These are phyloP conservation scores for Peribatodes rhomboidaria DNA, from an alignment of 2,888 invertebrate genomes.

Conservation along the genomic window DNA sequence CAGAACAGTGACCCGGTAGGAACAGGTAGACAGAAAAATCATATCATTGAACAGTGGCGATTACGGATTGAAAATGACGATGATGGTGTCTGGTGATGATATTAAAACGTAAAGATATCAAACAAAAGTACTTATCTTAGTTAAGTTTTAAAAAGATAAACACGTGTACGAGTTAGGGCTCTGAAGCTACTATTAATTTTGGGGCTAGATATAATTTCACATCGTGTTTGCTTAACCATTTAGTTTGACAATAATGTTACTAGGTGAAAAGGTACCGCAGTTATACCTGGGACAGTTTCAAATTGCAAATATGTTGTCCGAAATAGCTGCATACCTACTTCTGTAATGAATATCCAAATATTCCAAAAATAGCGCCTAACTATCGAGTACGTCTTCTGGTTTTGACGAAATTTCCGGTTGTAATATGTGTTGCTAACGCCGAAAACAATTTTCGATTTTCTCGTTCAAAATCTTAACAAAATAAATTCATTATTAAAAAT, in stretches of 20 bases:
- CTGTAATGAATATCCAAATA: constrained; percentile 70
- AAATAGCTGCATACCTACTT: constrained; percentile 75
- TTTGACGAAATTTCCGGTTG: constrained; percentile 71
- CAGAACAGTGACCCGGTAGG: too few species aligned
- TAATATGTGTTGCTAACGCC: constrained; percentile 59
- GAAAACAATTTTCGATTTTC: constrained; percentile 15
- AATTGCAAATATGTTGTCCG: constrained; percentile 82
- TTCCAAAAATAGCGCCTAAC: constrained; percentile 84
- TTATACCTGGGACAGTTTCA: constrained; percentile 76
- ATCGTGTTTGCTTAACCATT: not conserved
- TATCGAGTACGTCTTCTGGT: constrained; percentile 50
- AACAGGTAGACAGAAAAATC: too few species aligned
- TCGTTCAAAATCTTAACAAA: constrained; percentile 10
- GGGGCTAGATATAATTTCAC: not conserved
- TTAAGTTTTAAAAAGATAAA: too few species aligned
- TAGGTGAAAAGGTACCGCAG: constrained; percentile 11
- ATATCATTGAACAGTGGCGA: too few species aligned
- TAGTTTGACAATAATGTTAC: not conserved
- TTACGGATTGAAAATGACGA: too few species aligned
- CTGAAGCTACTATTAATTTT: too few species aligned
- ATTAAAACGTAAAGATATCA: too few species aligned
- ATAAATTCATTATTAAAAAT: not conserved
- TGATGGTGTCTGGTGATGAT: too few species aligned
- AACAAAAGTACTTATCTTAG: too few species aligned
- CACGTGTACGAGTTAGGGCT: too few species aligned